Evolutionary conservation across 2,797 vertebrate species (phyloP).

Genomic region (Fratercula arctica): DNA sequence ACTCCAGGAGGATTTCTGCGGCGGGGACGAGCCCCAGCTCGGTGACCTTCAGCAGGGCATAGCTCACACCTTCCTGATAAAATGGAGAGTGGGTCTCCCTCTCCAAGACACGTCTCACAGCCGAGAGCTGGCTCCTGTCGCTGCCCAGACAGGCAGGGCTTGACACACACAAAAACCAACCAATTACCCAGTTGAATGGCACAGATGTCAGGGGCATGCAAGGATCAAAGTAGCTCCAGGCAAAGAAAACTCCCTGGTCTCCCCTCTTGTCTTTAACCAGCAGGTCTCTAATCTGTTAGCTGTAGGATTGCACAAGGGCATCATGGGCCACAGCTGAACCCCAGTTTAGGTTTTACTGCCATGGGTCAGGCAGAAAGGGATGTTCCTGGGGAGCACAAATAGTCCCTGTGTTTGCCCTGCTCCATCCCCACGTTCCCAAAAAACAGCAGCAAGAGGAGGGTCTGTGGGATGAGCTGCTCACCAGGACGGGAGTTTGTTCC

Average conservation of each 20-base stretch:
- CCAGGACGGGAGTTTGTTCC: background rate
- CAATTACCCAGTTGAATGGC: background rate
- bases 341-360: background rate
- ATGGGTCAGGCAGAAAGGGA: background rate
- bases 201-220: accelerated
- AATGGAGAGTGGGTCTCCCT: slow-evolving; percentile 85
- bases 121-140: slow-evolving; percentile 62
- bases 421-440: background rate
- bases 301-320: background rate
- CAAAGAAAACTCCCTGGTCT: background rate
- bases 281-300: background rate
- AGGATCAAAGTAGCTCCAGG: background rate
- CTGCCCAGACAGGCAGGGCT: slow-evolving; percentile 62
- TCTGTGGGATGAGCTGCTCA: background rate
- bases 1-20: slow-evolving; percentile 83
- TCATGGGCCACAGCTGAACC: background rate
- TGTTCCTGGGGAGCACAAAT: accelerated
- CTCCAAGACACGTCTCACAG: slow-evolving; percentile 84
- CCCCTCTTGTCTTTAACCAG: background rate
- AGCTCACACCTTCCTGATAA: slow-evolving; percentile 90
- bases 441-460: background rate
- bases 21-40: slow-evolving; percentile 83
- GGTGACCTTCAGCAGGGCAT: slow-evolving; percentile 87
- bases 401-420: background rate
- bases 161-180: background rate